Evolutionary conservation across 2,888 invertebrate species (phyloP).

Genomic region (Aelia acuminata): DNA sequence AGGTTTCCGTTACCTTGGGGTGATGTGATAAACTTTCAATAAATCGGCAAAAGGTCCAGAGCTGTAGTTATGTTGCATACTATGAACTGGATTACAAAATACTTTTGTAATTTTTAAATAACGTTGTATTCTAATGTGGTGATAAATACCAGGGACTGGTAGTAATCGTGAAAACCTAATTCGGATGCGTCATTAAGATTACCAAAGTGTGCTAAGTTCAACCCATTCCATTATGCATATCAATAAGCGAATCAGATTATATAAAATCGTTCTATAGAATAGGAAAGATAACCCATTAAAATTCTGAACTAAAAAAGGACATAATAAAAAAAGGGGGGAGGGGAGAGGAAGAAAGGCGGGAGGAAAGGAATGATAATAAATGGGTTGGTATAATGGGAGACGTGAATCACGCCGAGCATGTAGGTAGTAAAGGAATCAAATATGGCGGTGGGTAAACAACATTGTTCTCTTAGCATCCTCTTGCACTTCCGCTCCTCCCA

Average conservation of each 20-base stretch:
- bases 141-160: not conserved
- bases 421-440: constrained; percentile 60
- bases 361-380: constrained; percentile 57
- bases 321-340: not conserved
- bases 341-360: constrained; percentile 50
- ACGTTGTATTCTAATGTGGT: too few relatives aligned
- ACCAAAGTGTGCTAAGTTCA: not conserved
- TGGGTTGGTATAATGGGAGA: constrained; percentile 57
- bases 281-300: not conserved
- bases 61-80: not conserved
- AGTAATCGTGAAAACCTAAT: not conserved
- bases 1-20: not conserved
- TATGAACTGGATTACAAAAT: too few relatives aligned
- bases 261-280: too few relatives aligned
- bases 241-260: too few relatives aligned
- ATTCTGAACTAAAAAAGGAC: not conserved
- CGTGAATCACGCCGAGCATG: constrained; percentile 57
- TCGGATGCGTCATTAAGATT: not conserved
- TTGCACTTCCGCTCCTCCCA: constrained; percentile 34
- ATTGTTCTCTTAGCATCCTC: constrained; percentile 23
- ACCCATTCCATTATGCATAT: not conserved
- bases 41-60: not conserved
- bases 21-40: not conserved
- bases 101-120: too few relatives aligned
- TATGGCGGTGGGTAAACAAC: constrained; percentile 58